Percentiles rank a stretch among this genome's conserved stretches.
These are phyloP conservation scores for Hemibagrus guttatus DNA, from an alignment of 2,797 vertebrate genomes.

Conservation along the genomic window DNA sequence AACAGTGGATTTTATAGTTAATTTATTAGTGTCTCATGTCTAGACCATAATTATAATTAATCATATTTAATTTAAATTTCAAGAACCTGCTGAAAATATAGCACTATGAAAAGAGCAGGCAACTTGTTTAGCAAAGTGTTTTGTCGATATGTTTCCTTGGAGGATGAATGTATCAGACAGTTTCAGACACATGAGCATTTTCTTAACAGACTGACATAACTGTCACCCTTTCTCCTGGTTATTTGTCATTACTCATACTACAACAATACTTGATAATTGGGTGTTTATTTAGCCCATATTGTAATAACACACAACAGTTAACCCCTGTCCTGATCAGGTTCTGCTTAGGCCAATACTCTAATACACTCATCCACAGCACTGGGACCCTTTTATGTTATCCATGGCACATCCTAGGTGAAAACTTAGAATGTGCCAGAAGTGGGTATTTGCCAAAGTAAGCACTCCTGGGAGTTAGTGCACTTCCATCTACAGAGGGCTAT, in stretches of 20 bases:
- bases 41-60: neutral
- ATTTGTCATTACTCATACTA: neutral
- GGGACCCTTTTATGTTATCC: neutral
- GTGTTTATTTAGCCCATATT: neutral
- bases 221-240: neutral
- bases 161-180: neutral
- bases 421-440: neutral
- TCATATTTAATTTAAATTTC: neutral
- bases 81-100: neutral
- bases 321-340: too few species aligned
- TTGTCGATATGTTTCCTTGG: neutral
- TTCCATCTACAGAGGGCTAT: neutral
- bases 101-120: neutral
- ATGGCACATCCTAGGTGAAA: neutral
- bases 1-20: neutral
- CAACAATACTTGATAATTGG: neutral
- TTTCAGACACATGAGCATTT: neutral
- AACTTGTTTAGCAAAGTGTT: neutral
- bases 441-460: neutral
- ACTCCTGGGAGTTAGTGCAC: constrained; percentile 3
- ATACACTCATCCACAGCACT: neutral
- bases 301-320: neutral
- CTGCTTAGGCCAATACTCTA: neutral
- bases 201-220: neutral
- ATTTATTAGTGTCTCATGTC: neutral